Percentiles rank a stretch among this genome's conserved stretches.
Evolutionary conservation across 2,113 vertebrate genomes (phyloP).

Genomic region (Ginglymostoma cirratum): DNA sequence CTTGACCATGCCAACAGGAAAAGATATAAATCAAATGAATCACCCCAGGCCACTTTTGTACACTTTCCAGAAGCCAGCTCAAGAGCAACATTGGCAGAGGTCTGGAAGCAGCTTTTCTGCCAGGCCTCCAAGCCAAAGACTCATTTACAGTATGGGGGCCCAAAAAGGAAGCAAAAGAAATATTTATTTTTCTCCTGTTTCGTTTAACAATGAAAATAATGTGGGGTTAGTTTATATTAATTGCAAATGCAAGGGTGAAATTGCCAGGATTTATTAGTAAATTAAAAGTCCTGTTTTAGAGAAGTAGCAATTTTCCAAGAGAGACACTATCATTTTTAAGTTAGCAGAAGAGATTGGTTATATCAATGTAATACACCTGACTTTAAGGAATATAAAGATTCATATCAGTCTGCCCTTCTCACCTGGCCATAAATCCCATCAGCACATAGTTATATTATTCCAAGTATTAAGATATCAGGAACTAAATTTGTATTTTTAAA

Average conservation of each 20-base stretch:
- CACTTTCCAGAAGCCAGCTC: constrained; percentile 13
- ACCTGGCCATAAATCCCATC: too few relatives aligned
- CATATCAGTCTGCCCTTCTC: background rate
- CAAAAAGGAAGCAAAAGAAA: constrained; percentile 1
- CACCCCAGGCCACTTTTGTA: background rate
- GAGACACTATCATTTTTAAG: background rate
- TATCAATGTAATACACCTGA: background rate
- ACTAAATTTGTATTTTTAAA: background rate
- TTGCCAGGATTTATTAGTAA: background rate
- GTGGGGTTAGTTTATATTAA: background rate
- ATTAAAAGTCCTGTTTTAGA: background rate
- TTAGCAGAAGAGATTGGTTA: background rate
- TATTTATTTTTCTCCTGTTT: background rate
- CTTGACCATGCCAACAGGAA: background rate
- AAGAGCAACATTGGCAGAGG: background rate
- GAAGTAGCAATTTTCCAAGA: background rate
- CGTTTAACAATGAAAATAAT: background rate
- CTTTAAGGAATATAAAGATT: background rate
- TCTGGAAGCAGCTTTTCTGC: background rate
- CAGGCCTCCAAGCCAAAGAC: constrained; percentile 10
- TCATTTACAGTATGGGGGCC: background rate
- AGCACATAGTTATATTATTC: background rate
- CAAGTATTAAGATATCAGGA: background rate
- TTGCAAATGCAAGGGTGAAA: background rate
- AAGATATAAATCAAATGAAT: background rate